Percentiles rank a stretch among this genome's conserved stretches.
Evolutionary conservation across 2,888 invertebrate genomes (phyloP).

Genomic region (Papilio demoleus): DNA sequence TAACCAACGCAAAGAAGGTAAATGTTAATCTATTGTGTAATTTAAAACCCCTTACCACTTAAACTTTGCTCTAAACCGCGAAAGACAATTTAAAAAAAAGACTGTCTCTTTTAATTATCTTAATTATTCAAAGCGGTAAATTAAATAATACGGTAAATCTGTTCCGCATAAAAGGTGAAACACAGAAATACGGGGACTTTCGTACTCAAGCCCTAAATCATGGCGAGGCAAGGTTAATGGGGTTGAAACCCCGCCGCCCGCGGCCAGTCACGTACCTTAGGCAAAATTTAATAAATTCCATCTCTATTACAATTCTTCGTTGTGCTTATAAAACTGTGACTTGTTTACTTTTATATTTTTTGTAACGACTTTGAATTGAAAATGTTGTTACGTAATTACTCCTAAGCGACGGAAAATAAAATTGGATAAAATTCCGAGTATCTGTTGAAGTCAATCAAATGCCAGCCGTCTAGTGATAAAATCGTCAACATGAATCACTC

Average conservation of each 20-base stretch:
- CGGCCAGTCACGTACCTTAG: constrained; percentile 73
- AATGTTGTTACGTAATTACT: constrained; percentile 18
- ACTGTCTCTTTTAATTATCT: constrained; percentile 55
- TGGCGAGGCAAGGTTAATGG: constrained; percentile 80
- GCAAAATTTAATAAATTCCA: constrained; percentile 73
- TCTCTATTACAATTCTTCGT: constrained; percentile 67
- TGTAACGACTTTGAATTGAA: not conserved
- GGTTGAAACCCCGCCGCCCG: constrained; percentile 70
- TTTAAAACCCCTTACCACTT: not conserved
- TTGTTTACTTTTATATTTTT: constrained; percentile 52
- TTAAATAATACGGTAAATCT: constrained; percentile 71
- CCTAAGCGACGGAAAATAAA: not conserved
- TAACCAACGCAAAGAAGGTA: too few relatives aligned
- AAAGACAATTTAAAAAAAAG: constrained; percentile 48
- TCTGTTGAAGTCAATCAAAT: too few relatives aligned
- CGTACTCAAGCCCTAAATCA: constrained; percentile 78
- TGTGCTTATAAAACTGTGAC: constrained; percentile 47
- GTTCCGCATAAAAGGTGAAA: constrained; percentile 66
- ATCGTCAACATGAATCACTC: too few relatives aligned
- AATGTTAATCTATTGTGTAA: not conserved
- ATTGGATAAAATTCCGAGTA: too few relatives aligned
- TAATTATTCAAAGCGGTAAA: constrained; percentile 68
- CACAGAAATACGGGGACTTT: constrained; percentile 67
- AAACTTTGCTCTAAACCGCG: constrained; percentile 36
- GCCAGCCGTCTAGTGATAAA: too few relatives aligned